phyloP scores from a whole-genome alignment of 2,797 vertebrate species.

The Chelmon rostratus region DNA sequence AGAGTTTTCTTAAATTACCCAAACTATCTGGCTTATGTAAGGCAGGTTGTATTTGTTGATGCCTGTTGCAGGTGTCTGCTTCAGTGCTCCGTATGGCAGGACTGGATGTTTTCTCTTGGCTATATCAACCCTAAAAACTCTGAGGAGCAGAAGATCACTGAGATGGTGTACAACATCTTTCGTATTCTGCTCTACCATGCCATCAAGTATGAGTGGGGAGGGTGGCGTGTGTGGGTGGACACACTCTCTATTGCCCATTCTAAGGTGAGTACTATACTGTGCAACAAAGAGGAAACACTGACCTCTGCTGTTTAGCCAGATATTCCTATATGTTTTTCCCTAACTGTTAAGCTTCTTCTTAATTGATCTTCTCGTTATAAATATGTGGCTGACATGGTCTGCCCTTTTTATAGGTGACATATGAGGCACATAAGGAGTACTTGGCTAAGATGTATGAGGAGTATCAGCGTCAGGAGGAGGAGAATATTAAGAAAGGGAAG shows the following conservation, averaged over 20 bases:
- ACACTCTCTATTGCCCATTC: slow-evolving; percentile 99
- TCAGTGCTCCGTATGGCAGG: slow-evolving; percentile 99
- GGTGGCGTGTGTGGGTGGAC: slow-evolving; percentile 99
- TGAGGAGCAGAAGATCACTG: slow-evolving; percentile 96
- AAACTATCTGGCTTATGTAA: neutral
- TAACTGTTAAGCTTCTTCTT: neutral
- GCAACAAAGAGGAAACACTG: slow-evolving; percentile 77
- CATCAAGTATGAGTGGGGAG: slow-evolving; percentile 99
- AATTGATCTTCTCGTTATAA: neutral
- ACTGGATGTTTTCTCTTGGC: slow-evolving; percentile 99
- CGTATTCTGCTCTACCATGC: slow-evolving; percentile 98
- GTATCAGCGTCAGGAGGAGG: slow-evolving; percentile 97
- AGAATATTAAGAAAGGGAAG: slow-evolving; percentile 98
- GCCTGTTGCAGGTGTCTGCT: slow-evolving; percentile 90
- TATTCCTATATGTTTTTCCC: neutral
- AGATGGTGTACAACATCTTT: slow-evolving; percentile 99
- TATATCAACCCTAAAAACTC: slow-evolving; percentile 97
- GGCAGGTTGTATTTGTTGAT: slow-evolving; percentile 1
- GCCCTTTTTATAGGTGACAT: slow-evolving; percentile 78
- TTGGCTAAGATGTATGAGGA: slow-evolving; percentile 99
- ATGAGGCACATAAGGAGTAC: slow-evolving; percentile 97
- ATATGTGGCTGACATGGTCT: neutral
- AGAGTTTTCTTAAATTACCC: neutral
- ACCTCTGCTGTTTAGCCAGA: slow-evolving; percentile 64
- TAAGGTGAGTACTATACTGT: slow-evolving; percentile 91